Evolutionary conservation across 2,113 vertebrate genomes (phyloP).

Genomic region (Hyperoodon ampullatus): DNA sequence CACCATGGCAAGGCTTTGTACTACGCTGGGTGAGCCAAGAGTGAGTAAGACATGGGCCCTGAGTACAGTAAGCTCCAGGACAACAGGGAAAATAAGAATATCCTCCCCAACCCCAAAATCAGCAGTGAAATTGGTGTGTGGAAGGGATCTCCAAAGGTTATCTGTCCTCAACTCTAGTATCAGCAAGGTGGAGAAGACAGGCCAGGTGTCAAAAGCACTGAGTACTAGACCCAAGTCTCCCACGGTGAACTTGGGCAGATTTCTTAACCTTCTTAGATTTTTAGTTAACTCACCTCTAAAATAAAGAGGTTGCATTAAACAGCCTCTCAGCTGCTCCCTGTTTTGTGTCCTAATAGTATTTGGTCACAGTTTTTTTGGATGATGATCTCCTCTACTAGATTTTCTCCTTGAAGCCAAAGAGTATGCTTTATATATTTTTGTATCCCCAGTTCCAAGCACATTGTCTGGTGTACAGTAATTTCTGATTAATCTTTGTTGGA

Average conservation of each 20-base stretch:
- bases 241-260: not conserved
- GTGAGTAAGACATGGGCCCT: not conserved
- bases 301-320: not conserved
- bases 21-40: not conserved
- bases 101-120: not conserved
- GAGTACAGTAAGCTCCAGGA: not conserved
- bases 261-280: not conserved
- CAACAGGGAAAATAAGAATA: not conserved
- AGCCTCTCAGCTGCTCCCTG: not conserved
- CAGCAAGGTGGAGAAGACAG: not conserved
- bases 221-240: not conserved
- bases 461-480: not conserved
- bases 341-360: not conserved
- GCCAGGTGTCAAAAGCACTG: not conserved
- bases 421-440: not conserved
- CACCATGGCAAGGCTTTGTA: not conserved
- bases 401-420: not conserved
- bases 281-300: not conserved
- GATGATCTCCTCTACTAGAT: not conserved
- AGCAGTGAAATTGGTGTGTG: not conserved
- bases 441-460: not conserved
- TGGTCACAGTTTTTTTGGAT: not conserved
- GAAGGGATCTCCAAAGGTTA: not conserved
- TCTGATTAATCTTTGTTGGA: not conserved
- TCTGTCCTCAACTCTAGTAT: not conserved